These are phyloP conservation scores for Scaptomyza cyrtandrae DNA, from an alignment of 2,888 invertebrate genomes.

Conservation along the genomic window DNA sequence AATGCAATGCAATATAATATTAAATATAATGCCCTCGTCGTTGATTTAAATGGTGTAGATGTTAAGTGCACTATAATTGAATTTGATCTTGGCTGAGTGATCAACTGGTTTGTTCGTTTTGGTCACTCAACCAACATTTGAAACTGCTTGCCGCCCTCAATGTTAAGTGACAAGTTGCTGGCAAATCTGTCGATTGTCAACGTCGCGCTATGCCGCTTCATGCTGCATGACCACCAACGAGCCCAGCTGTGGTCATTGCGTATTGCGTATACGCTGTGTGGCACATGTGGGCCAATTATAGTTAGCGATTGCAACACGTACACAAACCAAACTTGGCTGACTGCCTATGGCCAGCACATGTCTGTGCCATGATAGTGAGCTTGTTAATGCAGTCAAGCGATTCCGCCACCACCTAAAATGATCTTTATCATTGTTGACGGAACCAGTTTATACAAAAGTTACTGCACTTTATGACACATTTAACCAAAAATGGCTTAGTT, in stretches of 20 bases:
- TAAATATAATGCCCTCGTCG: conserved; percentile 24
- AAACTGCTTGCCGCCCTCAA: conserved; percentile 36
- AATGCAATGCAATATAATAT: not conserved
- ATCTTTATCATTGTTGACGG: conserved; percentile 23
- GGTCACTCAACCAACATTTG: conserved; percentile 9
- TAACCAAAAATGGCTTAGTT: not conserved
- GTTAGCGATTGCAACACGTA: conserved; percentile 44
- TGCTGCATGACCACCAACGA: conserved; percentile 33
- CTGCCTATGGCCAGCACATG: conserved; percentile 24
- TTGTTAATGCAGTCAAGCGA: conserved; percentile 67
- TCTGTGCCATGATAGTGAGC: conserved; percentile 79
- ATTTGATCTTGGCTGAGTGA: conserved; percentile 67
- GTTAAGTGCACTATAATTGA: conserved; percentile 69
- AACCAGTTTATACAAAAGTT: conserved; percentile 19
- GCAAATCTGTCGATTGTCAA: conserved; percentile 29
- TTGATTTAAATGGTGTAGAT: conserved; percentile 31
- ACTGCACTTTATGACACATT: conserved; percentile 11
- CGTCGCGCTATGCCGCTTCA: conserved; percentile 6
- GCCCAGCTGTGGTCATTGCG: conserved; percentile 43
- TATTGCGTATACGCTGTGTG: conserved; percentile 46
- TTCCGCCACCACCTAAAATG: conserved; percentile 15
- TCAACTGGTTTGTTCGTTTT: conserved; percentile 45
- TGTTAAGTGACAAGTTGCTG: conserved; percentile 29
- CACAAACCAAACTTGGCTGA: conserved; percentile 11
- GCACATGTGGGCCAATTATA: conserved; percentile 62